These are phyloP conservation scores for Drosophila parthenogenetica DNA, from an alignment of 2,888 invertebrate genomes.

Conservation along the genomic window DNA sequence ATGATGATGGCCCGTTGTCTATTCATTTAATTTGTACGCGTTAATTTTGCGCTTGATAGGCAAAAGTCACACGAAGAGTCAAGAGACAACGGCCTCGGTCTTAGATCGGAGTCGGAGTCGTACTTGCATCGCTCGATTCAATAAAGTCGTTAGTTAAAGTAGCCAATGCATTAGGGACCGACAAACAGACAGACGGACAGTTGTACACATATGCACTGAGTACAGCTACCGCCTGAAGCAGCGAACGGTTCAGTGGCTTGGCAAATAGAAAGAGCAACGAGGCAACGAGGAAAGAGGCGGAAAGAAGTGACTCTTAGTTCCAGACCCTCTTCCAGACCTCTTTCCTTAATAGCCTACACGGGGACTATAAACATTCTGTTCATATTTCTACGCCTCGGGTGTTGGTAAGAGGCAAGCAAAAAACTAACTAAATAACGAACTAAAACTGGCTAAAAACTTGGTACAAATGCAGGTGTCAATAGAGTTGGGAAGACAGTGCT, in stretches of 20 bases:
- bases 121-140: conserved; percentile 57
- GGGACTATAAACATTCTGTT: conserved; percentile 28
- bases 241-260: conserved; percentile 65
- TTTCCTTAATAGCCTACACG: conserved; percentile 1
- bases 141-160: conserved; percentile 79
- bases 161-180: conserved; percentile 67
- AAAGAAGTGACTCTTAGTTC: conserved; percentile 31
- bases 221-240: conserved; percentile 19
- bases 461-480: not conserved
- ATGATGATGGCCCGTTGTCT: conserved; percentile 48
- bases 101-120: too few species aligned
- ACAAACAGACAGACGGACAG: not conserved
- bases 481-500: not conserved
- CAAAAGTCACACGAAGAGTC: conserved; percentile 72
- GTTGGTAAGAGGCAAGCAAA: conserved; percentile 38
- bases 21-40: conserved; percentile 72
- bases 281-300: conserved; percentile 24
- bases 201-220: not conserved
- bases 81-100: conserved; percentile 33
- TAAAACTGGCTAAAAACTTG: conserved; percentile 31
- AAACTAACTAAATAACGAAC: conserved; percentile 35
- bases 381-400: conserved; percentile 59
- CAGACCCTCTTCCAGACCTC: conserved; percentile 2
- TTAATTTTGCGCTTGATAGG: conserved; percentile 69
- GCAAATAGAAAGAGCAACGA: conserved; percentile 75